Evolutionary conservation across 2,797 vertebrate species (phyloP).

Genomic region (Denticeps clupeoides): DNA sequence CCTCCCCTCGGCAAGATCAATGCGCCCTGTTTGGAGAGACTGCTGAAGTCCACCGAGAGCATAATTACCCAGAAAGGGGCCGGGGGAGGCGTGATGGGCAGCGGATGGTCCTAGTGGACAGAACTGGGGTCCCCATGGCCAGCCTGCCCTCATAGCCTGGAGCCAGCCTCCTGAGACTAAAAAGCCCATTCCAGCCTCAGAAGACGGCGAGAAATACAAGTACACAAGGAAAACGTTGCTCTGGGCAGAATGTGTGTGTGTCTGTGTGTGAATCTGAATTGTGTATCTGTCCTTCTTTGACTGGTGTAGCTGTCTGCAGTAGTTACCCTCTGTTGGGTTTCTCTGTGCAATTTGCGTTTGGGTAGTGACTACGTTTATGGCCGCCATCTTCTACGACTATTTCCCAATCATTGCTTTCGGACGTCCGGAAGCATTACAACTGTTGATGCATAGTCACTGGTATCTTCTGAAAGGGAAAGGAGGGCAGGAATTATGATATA

Average conservation of each 20-base stretch:
- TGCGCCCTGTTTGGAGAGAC: slow-evolving; percentile 66
- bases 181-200: slow-evolving; percentile 60
- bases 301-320: slow-evolving; percentile 13
- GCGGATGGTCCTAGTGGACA: slow-evolving; percentile 57
- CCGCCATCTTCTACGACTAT: too few species aligned
- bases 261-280: slow-evolving; percentile 33
- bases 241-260: too few species aligned
- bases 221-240: slow-evolving; percentile 13
- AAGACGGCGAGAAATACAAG: neutral
- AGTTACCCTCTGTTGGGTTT: slow-evolving; percentile 12
- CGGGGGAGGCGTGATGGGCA: slow-evolving; percentile 39
- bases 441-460: too few species aligned
- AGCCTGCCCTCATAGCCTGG: slow-evolving; percentile 7
- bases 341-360: too few species aligned
- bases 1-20: slow-evolving; percentile 60
- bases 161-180: too few species aligned
- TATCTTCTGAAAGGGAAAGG: slow-evolving; percentile 7
- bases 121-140: slow-evolving; percentile 16
- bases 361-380: too few species aligned
- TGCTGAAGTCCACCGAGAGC: slow-evolving; percentile 67
- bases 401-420: too few species aligned
- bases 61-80: slow-evolving; percentile 55
- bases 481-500: too few species aligned
- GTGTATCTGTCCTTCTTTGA: slow-evolving; percentile 21
- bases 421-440: too few species aligned